phyloP scores from a whole-genome alignment of 53 echinoderm and acorn worm genomes.

The Echinometra lucunter region DNA sequence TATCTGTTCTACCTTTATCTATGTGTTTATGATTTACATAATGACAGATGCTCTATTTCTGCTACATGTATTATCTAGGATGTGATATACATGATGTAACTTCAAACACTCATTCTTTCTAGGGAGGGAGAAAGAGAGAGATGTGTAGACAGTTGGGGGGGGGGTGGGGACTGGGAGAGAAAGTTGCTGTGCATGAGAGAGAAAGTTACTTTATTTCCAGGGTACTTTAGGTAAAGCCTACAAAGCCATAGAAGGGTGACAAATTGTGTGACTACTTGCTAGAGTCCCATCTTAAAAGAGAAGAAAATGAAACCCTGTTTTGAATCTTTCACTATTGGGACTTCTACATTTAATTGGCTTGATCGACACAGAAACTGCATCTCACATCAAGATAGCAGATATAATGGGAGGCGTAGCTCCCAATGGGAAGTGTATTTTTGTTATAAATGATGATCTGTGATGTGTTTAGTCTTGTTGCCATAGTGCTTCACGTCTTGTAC shows the following conservation, averaged over 20 bases:
- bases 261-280: not conserved
- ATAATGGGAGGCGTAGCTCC: not conserved
- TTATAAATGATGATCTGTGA: not conserved
- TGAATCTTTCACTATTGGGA: not conserved
- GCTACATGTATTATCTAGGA: not conserved
- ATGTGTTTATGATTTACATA: not conserved
- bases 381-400: not conserved
- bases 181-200: not conserved
- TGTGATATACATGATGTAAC: not conserved
- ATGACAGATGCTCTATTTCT: not conserved
- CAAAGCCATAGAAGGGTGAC: constrained; percentile 12
- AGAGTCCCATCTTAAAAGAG: not conserved
- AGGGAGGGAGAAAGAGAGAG: not conserved
- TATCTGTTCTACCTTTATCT: too few relatives aligned
- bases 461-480: not conserved
- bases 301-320: not conserved
- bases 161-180: not conserved
- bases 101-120: not conserved
- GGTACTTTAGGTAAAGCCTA: not conserved
- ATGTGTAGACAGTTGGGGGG: not conserved
- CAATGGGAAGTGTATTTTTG: not conserved
- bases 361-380: not conserved
- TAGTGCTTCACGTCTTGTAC: not conserved
- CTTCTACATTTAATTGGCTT: constrained; percentile 19
- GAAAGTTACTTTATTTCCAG: not conserved